These are phyloP conservation scores for Archips xylosteana DNA, from an alignment of 2,888 invertebrate genomes.

Conservation along the genomic window DNA sequence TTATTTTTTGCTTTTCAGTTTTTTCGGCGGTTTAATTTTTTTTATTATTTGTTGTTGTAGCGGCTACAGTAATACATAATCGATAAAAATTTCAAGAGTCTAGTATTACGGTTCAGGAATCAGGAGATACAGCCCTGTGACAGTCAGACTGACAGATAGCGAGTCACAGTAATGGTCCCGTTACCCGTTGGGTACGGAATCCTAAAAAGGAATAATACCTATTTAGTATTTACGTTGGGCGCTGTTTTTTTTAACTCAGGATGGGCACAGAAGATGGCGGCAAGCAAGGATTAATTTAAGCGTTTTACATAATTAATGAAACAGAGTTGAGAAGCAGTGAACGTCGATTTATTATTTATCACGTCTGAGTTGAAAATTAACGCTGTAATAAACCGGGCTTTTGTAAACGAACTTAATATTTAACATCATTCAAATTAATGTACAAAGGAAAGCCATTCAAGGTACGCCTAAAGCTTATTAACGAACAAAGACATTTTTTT, in stretches of 20 bases:
- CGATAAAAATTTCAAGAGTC: too few species aligned
- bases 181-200: too few species aligned
- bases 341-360: constrained; percentile 17
- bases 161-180: too few species aligned
- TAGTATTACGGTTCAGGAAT: too few species aligned
- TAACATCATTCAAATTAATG: constrained; percentile 24
- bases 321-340: constrained; percentile 5
- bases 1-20: too few species aligned
- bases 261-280: neutral
- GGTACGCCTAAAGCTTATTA: constrained; percentile 12
- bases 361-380: constrained; percentile 6
- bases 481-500: constrained; percentile 11
- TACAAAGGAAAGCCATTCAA: constrained; percentile 17
- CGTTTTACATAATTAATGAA: constrained; percentile 24
- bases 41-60: too few species aligned
- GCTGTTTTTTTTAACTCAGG: constrained; percentile 1
- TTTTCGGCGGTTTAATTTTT: too few species aligned
- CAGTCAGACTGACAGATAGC: too few species aligned
- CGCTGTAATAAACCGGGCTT: constrained; percentile 19
- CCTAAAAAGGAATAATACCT: too few species aligned
- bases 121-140: too few species aligned
- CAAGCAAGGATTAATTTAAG: constrained; percentile 3
- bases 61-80: too few species aligned
- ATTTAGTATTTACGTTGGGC: too few species aligned
- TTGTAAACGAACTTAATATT: constrained; percentile 23